These are phyloP conservation scores for Steinernema khuongi DNA, from an alignment of 1,140 invertebrate species.

Conservation along the genomic window DNA sequence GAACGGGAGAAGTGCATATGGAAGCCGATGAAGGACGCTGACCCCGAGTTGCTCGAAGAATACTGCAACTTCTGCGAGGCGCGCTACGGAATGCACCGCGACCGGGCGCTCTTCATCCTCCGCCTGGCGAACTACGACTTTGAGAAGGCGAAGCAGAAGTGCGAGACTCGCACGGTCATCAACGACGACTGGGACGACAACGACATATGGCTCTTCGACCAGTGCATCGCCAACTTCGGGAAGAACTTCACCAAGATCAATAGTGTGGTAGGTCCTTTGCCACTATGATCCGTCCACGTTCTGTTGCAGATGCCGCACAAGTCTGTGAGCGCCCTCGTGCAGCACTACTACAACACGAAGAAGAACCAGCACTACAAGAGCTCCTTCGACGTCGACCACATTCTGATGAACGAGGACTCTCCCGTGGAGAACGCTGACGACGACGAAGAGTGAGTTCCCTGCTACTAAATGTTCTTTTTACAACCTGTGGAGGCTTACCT, in stretches of 20 bases:
- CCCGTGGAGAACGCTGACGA: neutral
- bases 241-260: neutral
- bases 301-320: conserved; percentile 7
- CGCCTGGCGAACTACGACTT: neutral
- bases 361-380: neutral
- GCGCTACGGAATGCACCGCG: neutral
- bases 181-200: neutral
- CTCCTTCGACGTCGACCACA: neutral
- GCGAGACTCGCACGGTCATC: neutral
- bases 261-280: neutral
- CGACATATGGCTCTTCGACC: conserved; percentile 3
- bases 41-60: neutral
- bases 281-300: neutral
- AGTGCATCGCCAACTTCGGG: neutral
- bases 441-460: neutral
- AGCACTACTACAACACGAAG: neutral
- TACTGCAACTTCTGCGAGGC: conserved; percentile 3
- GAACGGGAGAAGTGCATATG: neutral
- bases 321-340: neutral
- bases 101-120: neutral
- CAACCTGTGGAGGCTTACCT: no score
- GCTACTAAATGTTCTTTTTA: no score
- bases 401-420: neutral
- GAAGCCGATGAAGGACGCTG: neutral
- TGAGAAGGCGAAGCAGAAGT: neutral